phyloP scores from a whole-genome alignment of 1,140 invertebrate species.

The Scaptomyza montana region DNA sequence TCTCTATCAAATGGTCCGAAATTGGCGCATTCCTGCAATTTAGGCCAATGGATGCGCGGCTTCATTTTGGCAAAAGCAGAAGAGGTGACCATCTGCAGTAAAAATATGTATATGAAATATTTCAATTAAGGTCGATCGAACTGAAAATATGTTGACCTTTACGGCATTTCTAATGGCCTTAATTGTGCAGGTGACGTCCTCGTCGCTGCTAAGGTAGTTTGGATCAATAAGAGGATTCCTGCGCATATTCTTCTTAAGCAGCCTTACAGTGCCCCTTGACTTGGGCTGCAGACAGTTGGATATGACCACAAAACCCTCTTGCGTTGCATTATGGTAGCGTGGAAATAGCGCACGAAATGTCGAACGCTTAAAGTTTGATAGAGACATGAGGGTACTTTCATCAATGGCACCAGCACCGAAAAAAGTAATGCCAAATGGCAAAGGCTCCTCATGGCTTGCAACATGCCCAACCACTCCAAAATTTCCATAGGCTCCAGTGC shows the following conservation, averaged over 20 bases:
- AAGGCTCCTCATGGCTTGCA: constrained; percentile 65
- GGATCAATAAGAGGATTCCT: constrained; percentile 89
- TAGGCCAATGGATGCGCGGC: constrained; percentile 87
- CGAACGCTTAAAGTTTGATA: constrained; percentile 87
- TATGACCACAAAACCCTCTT: constrained; percentile 89
- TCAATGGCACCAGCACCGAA: constrained; percentile 88
- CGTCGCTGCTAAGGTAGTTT: constrained; percentile 87
- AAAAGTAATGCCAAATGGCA: constrained; percentile 85
- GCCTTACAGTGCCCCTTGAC: constrained; percentile 87
- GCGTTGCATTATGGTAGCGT: constrained; percentile 85
- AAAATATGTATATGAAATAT: background rate
- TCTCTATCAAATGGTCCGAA: constrained; percentile 76
- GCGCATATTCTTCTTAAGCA: constrained; percentile 85
- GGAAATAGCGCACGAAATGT: constrained; percentile 88
- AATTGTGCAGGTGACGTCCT: constrained; percentile 87
- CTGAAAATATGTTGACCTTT: constrained; percentile 47
- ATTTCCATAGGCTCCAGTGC: constrained; percentile 86
- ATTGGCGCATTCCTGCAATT: constrained; percentile 86
- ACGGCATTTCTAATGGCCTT: constrained; percentile 86
- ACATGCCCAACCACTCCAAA: constrained; percentile 86
- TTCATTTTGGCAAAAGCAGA: constrained; percentile 86
- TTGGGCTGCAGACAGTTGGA: constrained; percentile 87
- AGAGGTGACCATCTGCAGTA: constrained; percentile 83
- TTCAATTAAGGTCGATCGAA: too few species aligned
- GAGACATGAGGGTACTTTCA: constrained; percentile 86